A percentile compares a stretch with the other conserved stretches of the same genome.
Conservation (phyloP, 2,888 invertebrate species). For the Melangyna quadrimaculata region DNA sequence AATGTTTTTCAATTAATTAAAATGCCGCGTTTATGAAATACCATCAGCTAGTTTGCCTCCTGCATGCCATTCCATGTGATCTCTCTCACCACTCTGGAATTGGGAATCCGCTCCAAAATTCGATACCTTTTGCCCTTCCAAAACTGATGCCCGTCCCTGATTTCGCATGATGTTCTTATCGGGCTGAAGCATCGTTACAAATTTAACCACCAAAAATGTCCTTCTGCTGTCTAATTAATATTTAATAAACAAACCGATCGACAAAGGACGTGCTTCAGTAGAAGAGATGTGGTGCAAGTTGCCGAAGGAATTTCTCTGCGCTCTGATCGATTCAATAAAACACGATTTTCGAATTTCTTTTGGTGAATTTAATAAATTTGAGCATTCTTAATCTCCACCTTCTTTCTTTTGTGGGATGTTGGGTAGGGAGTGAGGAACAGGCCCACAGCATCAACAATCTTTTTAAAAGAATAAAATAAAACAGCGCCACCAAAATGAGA, state of each 20-base stretch:
- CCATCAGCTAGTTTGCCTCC: constrained; percentile 58
- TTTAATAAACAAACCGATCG: constrained; percentile 64
- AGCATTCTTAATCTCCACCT: constrained; percentile 67
- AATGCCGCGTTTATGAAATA: constrained; percentile 68
- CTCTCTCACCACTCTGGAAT: constrained; percentile 46
- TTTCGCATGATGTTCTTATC: constrained; percentile 55
- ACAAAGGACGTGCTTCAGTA: constrained; percentile 28
- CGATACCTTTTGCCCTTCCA: constrained; percentile 33
- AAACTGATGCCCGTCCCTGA: not conserved
- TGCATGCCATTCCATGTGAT: constrained; percentile 59
- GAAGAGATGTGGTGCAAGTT: constrained; percentile 25
- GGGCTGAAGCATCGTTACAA: constrained; percentile 62
- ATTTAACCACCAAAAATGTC: constrained; percentile 71
- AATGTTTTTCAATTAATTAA: constrained; percentile 67
- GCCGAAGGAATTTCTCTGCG: constrained; percentile 41
- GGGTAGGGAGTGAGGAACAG: not conserved
- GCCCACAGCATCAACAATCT: not conserved
- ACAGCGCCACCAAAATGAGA: constrained; percentile 67
- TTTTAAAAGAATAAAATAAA: not conserved
- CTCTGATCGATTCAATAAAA: constrained; percentile 66
- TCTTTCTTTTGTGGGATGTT: not conserved
- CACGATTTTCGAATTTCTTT: constrained; percentile 69
- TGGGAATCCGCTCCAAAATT: constrained; percentile 69
- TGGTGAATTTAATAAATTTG: constrained; percentile 68
- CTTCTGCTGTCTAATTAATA: constrained; percentile 69